Evolutionary conservation across 2,113 vertebrate species (phyloP).

Genomic region (Coturnix japonica): DNA sequence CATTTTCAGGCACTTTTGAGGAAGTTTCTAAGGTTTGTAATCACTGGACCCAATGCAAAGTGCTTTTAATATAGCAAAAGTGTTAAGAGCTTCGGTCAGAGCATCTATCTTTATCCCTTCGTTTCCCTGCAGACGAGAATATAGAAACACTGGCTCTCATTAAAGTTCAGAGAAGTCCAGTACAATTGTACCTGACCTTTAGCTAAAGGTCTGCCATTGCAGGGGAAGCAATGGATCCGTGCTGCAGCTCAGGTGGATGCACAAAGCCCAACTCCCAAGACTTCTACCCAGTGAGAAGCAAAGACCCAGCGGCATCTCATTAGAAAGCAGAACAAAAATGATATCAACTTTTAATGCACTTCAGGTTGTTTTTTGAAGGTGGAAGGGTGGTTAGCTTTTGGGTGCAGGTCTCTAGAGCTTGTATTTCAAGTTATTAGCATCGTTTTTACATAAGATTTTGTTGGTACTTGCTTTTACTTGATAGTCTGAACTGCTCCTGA

Average conservation of each 20-base stretch:
- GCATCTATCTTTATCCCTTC: neutral
- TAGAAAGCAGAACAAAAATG: neutral
- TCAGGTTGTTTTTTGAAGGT: neutral
- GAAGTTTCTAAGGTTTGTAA: neutral
- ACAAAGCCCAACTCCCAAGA: neutral
- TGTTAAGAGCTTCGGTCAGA: neutral
- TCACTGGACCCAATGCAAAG: neutral
- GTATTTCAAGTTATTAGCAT: neutral
- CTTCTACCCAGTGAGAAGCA: neutral
- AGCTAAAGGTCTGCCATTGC: neutral
- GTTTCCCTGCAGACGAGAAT: neutral
- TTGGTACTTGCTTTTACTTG: neutral
- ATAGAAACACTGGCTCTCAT: neutral
- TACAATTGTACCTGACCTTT: slow-evolving; percentile 30
- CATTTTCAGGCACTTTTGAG: neutral
- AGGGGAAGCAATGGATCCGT: neutral
- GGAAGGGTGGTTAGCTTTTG: neutral
- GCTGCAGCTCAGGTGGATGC: neutral
- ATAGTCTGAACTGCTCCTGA: neutral
- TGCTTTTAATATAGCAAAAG: neutral
- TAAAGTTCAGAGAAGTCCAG: slow-evolving; percentile 27
- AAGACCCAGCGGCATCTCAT: neutral
- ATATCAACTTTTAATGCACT: neutral
- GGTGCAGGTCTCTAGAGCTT: neutral
- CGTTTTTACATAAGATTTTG: neutral